Conservation (phyloP, 2,888 invertebrate genomes). For the Elysia crispata region DNA sequence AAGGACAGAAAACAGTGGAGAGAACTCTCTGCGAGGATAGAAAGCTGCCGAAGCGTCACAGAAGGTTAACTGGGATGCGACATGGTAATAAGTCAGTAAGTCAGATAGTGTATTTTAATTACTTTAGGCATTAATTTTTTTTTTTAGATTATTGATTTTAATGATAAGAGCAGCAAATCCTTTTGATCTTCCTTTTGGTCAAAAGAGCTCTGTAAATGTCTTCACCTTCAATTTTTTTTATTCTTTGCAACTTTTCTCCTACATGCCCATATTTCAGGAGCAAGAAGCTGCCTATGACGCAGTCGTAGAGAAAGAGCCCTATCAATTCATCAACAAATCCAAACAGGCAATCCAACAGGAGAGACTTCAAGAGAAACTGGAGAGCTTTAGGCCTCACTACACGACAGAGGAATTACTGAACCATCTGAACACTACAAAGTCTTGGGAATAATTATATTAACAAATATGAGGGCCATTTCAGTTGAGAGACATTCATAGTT, state of each 20-base stretch:
- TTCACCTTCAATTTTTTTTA: too few relatives aligned
- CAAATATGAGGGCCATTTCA: too few relatives aligned
- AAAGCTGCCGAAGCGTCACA: too few relatives aligned
- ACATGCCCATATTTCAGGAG: not conserved
- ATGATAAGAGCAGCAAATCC: not conserved
- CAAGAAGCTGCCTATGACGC: slow-evolving; percentile 28
- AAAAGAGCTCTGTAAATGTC: not conserved
- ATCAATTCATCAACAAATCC: slow-evolving; percentile 11
- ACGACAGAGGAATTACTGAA: slow-evolving; percentile 21
- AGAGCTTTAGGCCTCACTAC: slow-evolving; percentile 9
- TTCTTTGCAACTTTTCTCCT: too few relatives aligned
- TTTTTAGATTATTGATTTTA: too few relatives aligned
- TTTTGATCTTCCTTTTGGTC: not conserved
- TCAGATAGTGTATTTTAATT: too few relatives aligned
- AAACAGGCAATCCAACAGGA: slow-evolving; percentile 10
- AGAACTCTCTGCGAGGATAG: too few relatives aligned
- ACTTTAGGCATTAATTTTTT: too few relatives aligned
- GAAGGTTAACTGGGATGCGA: too few relatives aligned
- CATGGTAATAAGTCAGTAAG: too few relatives aligned
- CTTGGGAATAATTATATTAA: slow-evolving; percentile 23
- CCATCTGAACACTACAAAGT: slow-evolving; percentile 25
- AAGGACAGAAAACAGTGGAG: too few relatives aligned
- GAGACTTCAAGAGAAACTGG: not conserved
- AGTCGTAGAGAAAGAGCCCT: slow-evolving; percentile 20
- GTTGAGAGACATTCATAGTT: too few relatives aligned